A percentile compares a stretch with the other conserved stretches of the same genome.
These are phyloP conservation scores for Heliconius melpomene DNA, from an alignment of 1,140 invertebrate genomes.

Conservation along the genomic window DNA sequence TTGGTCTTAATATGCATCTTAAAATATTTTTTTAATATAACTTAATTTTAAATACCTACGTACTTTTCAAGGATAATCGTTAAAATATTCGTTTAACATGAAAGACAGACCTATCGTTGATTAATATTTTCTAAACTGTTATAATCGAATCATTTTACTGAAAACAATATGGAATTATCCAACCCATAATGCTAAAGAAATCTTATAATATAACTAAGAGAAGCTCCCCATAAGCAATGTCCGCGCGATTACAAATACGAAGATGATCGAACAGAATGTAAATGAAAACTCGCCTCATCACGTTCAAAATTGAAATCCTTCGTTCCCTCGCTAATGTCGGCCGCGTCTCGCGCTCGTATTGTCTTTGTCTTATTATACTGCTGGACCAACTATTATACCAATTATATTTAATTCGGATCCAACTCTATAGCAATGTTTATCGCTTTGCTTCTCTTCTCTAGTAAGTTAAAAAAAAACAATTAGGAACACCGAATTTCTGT, in stretches of 20 bases:
- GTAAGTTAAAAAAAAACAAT: constrained; percentile 27
- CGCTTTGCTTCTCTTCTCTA: constrained; percentile 32
- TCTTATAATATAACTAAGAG: neutral
- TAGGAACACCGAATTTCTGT: constrained; percentile 9
- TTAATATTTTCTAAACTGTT: neutral
- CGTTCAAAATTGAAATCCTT: constrained; percentile 79
- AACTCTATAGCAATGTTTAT: constrained; percentile 62
- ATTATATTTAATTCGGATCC: constrained; percentile 80
- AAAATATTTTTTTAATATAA: no score
- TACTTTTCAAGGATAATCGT: neutral
- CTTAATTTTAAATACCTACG: no score
- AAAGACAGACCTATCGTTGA: neutral
- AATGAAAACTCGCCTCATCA: constrained; percentile 70
- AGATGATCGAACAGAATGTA: constrained; percentile 38
- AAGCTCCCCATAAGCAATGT: constrained; percentile 12
- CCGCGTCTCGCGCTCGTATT: constrained; percentile 50
- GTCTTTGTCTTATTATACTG: constrained; percentile 75
- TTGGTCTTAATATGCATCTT: neutral
- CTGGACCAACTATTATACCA: constrained; percentile 73
- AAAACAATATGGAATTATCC: neutral
- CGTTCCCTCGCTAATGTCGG: constrained; percentile 60
- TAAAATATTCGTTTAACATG: neutral
- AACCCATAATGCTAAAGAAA: neutral
- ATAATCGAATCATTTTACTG: neutral
- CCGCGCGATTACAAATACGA: constrained; percentile 33